phyloP scores from a whole-genome alignment of 2,797 vertebrate species.

The Muraenolepis orangiensis region DNA sequence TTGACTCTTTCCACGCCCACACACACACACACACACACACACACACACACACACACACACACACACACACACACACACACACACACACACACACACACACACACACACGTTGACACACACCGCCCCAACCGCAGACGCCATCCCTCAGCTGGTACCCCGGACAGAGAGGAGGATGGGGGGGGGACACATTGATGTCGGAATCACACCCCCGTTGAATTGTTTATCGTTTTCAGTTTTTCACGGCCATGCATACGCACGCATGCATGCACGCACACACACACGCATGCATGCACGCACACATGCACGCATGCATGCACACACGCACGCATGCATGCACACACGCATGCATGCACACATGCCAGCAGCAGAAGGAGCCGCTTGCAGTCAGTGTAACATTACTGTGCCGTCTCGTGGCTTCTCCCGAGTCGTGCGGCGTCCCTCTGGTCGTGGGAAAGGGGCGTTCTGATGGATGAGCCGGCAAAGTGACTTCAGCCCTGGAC shows the following conservation, averaged over 20 bases:
- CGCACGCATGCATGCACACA: background rate
- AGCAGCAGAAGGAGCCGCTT: no score
- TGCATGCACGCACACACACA: background rate
- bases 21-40: background rate
- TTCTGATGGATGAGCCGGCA: slow-evolving; percentile 68
- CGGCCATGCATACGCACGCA: no score
- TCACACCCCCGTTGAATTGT: background rate
- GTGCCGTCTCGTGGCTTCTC: slow-evolving; percentile 37
- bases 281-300: background rate
- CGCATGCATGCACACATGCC: background rate
- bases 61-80: no score
- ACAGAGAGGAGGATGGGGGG: background rate
- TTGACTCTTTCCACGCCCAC: slow-evolving; percentile 21
- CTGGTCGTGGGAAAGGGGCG: slow-evolving; percentile 25
- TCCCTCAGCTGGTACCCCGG: background rate
- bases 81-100: no score
- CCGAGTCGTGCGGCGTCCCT: slow-evolving; percentile 28
- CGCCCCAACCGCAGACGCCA: background rate
- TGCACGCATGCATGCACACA: background rate
- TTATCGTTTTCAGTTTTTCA: background rate
- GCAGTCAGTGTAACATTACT: slow-evolving; percentile 48
- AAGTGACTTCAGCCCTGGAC: slow-evolving; percentile 40
- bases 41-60: slow-evolving; percentile 8
- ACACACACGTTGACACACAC: background rate
- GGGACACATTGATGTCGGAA: background rate